Percentiles rank a stretch among this genome's conserved stretches.
Conservation (phyloP, 2,113 vertebrate genomes). For the Cettia cetti region DNA sequence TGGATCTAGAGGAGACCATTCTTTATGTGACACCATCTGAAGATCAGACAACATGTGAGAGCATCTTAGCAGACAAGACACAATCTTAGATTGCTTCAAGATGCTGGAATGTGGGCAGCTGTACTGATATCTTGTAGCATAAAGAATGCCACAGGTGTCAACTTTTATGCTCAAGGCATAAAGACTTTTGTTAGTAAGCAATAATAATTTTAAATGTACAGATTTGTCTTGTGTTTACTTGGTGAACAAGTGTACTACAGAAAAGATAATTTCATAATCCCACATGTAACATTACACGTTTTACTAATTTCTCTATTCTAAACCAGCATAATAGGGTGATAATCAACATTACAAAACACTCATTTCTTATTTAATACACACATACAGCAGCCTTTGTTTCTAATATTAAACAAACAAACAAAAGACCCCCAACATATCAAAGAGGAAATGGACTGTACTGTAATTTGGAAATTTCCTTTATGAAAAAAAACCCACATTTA, state of each 20-base stretch:
- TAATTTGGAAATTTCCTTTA: background rate
- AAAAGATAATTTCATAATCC: background rate
- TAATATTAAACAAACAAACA: background rate
- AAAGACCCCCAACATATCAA: background rate
- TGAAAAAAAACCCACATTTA: background rate
- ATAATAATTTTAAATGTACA: background rate
- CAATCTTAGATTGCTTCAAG: background rate
- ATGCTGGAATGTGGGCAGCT: background rate
- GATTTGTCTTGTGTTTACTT: background rate
- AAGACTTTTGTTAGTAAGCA: background rate
- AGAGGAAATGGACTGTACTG: background rate
- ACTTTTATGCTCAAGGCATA: background rate
- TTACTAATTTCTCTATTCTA: background rate
- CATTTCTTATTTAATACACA: background rate
- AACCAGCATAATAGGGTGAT: background rate
- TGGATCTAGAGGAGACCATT: background rate
- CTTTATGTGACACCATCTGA: background rate
- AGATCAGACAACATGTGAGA: background rate
- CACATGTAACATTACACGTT: background rate
- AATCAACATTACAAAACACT: background rate
- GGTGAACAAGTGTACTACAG: background rate
- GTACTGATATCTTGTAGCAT: background rate
- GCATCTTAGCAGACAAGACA: background rate
- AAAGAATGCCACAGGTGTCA: background rate
- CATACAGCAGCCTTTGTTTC: background rate